A percentile compares a stretch with the other conserved stretches of the same genome.
phyloP scores from a whole-genome alignment of 2,797 vertebrate genomes.

The Monodelphis domestica region DNA sequence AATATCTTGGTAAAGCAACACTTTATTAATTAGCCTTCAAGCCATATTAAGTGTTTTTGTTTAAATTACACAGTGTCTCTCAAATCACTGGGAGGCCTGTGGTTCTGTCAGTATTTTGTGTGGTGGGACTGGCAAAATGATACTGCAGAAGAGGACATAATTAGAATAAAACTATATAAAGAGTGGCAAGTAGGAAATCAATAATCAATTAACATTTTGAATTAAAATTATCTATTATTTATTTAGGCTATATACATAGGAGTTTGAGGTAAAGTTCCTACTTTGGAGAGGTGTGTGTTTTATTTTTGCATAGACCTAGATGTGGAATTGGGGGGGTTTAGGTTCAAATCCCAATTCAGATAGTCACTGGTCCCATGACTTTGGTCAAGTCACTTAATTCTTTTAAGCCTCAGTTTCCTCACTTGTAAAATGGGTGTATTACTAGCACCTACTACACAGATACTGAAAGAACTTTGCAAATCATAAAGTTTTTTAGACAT shows the following conservation, averaged over 20 bases:
- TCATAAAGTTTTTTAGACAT: neutral
- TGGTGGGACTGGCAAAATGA: constrained; percentile 65
- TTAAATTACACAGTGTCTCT: constrained; percentile 78
- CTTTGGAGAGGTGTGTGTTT: neutral
- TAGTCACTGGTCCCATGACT: neutral
- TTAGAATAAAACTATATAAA: constrained; percentile 61
- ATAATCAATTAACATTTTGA: constrained; percentile 35
- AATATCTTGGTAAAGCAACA: constrained; percentile 37
- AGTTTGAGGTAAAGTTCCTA: neutral
- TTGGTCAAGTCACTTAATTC: neutral
- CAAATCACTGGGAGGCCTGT: constrained; percentile 70
- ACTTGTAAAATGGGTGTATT: neutral
- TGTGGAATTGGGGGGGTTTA: neutral
- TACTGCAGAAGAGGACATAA: constrained; percentile 28
- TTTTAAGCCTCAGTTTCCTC: neutral
- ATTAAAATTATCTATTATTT: neutral
- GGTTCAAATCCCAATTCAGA: neutral
- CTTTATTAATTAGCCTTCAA: constrained; percentile 80
- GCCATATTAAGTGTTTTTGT: constrained; percentile 72
- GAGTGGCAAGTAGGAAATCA: constrained; percentile 37
- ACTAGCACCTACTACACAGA: neutral
- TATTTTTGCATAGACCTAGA: neutral
- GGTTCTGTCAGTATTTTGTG: constrained; percentile 66
- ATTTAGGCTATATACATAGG: neutral
- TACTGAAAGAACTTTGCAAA: neutral